Percentiles rank a stretch among this genome's conserved stretches.
These are phyloP conservation scores for Ophraella communa DNA, from an alignment of 2,888 invertebrate genomes.

Conservation along the genomic window DNA sequence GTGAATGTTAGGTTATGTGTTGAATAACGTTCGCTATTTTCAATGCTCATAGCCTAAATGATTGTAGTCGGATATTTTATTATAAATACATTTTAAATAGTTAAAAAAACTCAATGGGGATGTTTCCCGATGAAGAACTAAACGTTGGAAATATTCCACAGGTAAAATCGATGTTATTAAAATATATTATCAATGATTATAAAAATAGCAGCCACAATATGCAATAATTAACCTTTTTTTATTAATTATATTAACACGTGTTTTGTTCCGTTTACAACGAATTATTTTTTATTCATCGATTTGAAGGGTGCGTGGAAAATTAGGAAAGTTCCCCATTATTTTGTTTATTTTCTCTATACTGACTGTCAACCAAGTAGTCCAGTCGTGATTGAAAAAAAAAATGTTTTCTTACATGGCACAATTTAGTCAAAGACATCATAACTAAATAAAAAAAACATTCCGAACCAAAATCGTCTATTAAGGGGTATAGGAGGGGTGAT, in stretches of 20 bases:
- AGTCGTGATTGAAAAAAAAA: too few species aligned
- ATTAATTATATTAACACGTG: too few species aligned
- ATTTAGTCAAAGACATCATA: too few species aligned
- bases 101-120: slow-evolving; percentile 5
- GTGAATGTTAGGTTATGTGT: not conserved
- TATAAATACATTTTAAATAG: slow-evolving; percentile 16
- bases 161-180: not conserved
- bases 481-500: too few species aligned
- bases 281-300: too few species aligned
- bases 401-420: too few species aligned
- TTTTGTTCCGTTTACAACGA: too few species aligned
- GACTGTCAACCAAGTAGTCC: slow-evolving; percentile 20
- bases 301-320: not conserved
- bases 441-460: too few species aligned
- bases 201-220: too few species aligned
- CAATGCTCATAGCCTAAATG: not conserved
- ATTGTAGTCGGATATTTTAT: slow-evolving; percentile 18
- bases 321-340: not conserved
- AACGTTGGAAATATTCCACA: not conserved
- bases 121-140: not conserved
- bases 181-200: not conserved
- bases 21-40: not conserved
- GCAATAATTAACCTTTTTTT: too few species aligned
- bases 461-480: too few species aligned
- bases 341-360: slow-evolving; percentile 8